phyloP scores from a whole-genome alignment of 1,140 invertebrate species.

The Diabrotica virgifera region DNA sequence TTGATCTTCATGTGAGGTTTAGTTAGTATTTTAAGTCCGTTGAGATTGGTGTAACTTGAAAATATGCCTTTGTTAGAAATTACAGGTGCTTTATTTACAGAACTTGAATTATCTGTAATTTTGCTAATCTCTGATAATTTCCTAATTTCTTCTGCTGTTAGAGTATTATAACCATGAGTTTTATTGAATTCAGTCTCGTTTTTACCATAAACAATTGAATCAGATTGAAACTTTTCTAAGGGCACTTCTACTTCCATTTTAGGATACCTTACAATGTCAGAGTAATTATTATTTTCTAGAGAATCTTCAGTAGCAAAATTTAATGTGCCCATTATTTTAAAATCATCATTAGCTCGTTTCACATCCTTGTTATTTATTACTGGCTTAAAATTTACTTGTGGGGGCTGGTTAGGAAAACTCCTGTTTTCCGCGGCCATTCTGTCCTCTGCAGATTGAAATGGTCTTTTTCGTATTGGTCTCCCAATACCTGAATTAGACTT shows the following conservation, averaged over 20 bases:
- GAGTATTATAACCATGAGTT: slow-evolving; percentile 25
- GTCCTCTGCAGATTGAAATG: slow-evolving; percentile 42
- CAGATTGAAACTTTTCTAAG: slow-evolving; percentile 23
- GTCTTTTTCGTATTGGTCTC: slow-evolving; percentile 54
- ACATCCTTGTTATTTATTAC: slow-evolving; percentile 17
- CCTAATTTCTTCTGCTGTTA: slow-evolving; percentile 38
- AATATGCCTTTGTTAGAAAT: slow-evolving; percentile 59
- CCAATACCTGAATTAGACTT: slow-evolving; percentile 60
- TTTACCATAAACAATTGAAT: slow-evolving; percentile 20
- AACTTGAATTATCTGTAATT: slow-evolving; percentile 52
- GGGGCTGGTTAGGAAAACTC: slow-evolving; percentile 46
- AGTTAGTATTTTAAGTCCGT: too few species aligned
- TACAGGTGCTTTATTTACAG: slow-evolving; percentile 48
- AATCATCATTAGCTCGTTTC: slow-evolving; percentile 32
- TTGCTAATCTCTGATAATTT: slow-evolving; percentile 51
- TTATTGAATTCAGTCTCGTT: slow-evolving; percentile 14
- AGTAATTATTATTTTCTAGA: slow-evolving; percentile 6
- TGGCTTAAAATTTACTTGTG: slow-evolving; percentile 46
- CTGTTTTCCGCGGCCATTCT: slow-evolving; percentile 37
- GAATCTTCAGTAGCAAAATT: slow-evolving; percentile 38
- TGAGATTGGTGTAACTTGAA: slow-evolving; percentile 53
- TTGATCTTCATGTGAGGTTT: too few species aligned
- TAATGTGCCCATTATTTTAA: slow-evolving; percentile 39
- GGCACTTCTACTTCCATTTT: slow-evolving; percentile 33
- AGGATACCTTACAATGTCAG: slow-evolving; percentile 33